Evolutionary conservation across 1,140 invertebrate species (phyloP), one percentile per base, ranked within the genome.

Genomic region (Trachymyrmex cornetzi): DNA sequence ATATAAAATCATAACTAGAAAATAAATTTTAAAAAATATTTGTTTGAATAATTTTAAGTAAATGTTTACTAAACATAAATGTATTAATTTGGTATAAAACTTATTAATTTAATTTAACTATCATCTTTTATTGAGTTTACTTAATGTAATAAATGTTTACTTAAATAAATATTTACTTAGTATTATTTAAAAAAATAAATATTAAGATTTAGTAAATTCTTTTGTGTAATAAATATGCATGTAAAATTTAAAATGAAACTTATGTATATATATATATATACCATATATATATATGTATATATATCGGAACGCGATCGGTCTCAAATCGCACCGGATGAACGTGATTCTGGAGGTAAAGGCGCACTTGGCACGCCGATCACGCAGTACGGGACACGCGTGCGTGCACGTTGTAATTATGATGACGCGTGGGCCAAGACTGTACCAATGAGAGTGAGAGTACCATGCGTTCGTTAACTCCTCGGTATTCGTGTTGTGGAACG

Each of bases 391-490:
- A 94, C 92, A 92, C 92, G 92, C 93, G 91, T 94, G 91, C 90
- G 93, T 94, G 91, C 91, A 92, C 90, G 89, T 86, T 87, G 94
- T 94, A 94, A 94, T 95, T 94, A 95, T 89, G 92, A 91, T 89
- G 93, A 94, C 93, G 94, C 93, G 92, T 94, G 92, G 93, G 92
- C 93, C 88, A 94, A 94, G 93, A 94, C 89, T 87, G 91, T 91
- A 93, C 93, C 91, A 92, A 91, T 87, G 90, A 89, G 69, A 80
- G 88, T 77, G 91, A 91, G 87, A 93, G 87, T 89, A 88, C 34
- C 81, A 85, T 89, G 87, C 89, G 87, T 93, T 94, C 92, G 92
- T 95, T 94, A 94, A 93, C 91, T 93, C 75, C 71, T 91, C 82
- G 77, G 77, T 61, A 81, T 67, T 87, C 44, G 57, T 69, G 30